phyloP scores from a whole-genome alignment of 1,140 invertebrate species.

The Drosophila kurseongensis region DNA sequence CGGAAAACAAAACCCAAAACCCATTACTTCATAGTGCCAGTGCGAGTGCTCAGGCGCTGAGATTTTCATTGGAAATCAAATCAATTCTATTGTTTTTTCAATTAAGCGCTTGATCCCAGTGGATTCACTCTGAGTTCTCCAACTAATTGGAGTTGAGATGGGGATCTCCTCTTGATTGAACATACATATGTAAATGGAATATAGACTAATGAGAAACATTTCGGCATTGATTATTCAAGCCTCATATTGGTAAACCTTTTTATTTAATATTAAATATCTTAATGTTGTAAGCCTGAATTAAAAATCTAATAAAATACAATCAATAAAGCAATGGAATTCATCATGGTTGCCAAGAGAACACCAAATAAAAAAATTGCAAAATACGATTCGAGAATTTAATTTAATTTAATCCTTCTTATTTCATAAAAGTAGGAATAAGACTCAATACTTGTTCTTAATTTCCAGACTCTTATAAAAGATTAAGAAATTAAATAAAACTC shows the following conservation, averaged over 20 bases:
- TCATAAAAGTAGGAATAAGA: too few species aligned
- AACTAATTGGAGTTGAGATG: conserved; percentile 29
- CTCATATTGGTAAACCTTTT: neutral
- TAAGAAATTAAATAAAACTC: too few species aligned
- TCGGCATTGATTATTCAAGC: conserved; percentile 8
- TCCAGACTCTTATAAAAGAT: too few species aligned
- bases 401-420: too few species aligned
- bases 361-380: too few species aligned
- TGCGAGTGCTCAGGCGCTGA: conserved; percentile 2
- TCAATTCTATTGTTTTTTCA: conserved; percentile 38
- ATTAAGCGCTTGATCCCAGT: conserved; percentile 17
- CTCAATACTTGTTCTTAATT: too few species aligned
- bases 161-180: conserved; percentile 17
- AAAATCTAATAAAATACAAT: too few species aligned
- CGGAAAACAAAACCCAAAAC: conserved; percentile 30
- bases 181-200: conserved; percentile 19
- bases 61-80: conserved; percentile 42
- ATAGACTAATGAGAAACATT: neutral
- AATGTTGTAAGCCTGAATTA: neutral
- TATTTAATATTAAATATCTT: neutral
- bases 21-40: conserved; percentile 41
- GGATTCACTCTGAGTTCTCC: neutral
- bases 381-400: too few species aligned
- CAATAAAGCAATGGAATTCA: too few species aligned
- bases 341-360: too few species aligned